phyloP scores from a whole-genome alignment of 2,888 invertebrate species.

The Chloromyia formosa region DNA sequence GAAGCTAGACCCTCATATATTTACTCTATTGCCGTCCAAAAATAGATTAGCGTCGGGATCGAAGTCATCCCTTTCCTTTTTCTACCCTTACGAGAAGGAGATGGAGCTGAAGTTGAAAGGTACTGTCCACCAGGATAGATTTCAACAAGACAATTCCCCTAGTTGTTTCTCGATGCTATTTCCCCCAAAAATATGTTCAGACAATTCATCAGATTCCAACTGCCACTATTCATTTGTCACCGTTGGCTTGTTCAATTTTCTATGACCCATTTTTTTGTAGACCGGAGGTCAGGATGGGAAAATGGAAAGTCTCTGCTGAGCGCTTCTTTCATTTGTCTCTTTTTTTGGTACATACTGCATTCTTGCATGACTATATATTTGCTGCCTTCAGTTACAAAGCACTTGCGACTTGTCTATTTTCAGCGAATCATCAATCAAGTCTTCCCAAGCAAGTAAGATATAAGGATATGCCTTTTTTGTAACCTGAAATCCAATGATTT shows the following conservation, averaged over 20 bases:
- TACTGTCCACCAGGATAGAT: no score
- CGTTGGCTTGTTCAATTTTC: conserved; percentile 36
- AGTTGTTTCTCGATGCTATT: neutral
- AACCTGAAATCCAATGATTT: neutral
- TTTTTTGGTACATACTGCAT: neutral
- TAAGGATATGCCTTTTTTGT: neutral
- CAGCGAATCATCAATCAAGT: conserved; percentile 4
- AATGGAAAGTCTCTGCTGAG: neutral
- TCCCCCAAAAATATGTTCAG: neutral
- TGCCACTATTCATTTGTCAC: conserved; percentile 38
- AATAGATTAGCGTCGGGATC: neutral
- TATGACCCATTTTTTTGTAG: conserved; percentile 13
- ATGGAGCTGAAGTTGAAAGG: no score
- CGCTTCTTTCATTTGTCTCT: neutral
- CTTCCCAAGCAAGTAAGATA: neutral
- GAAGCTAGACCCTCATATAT: neutral
- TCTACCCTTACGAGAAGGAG: no score
- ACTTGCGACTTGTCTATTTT: neutral
- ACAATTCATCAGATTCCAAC: conserved; percentile 28
- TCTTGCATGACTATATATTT: neutral
- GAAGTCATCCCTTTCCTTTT: neutral
- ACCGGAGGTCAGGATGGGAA: neutral
- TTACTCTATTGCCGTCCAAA: neutral
- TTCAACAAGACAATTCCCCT: neutral
- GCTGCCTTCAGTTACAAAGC: no score